phyloP scores from a whole-genome alignment of 2,797 vertebrate species.

The Urocyon cinereoargenteus region DNA sequence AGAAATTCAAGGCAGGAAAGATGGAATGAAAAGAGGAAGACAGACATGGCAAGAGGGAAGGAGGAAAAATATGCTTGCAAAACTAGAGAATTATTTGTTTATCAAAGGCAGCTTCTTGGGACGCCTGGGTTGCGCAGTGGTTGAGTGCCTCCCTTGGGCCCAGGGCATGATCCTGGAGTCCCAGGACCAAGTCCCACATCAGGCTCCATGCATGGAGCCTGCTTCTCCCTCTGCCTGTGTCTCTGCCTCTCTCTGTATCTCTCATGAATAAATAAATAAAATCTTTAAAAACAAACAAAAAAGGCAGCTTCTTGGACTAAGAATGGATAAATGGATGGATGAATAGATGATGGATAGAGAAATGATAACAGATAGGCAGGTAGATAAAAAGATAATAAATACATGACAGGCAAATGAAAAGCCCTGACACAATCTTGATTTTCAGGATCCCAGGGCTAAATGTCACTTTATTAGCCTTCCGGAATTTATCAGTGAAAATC shows the following conservation, averaged over 20 bases:
- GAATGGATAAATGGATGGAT: neutral
- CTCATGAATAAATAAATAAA: no score
- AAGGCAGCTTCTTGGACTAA: neutral
- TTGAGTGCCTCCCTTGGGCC: no score
- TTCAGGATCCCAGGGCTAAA: neutral
- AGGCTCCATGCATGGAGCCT: no score
- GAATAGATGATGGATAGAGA: neutral
- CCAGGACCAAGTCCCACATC: no score
- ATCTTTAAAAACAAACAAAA: neutral
- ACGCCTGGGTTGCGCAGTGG: no score
- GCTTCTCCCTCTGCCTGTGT: no score
- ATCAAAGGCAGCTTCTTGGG: neutral
- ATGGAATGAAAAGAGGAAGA: neutral
- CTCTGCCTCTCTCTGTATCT: no score
- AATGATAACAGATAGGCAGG: neutral
- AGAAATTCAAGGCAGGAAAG: neutral
- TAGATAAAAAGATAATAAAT: neutral
- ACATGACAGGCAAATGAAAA: neutral
- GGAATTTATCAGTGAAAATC: slow-evolving; percentile 40
- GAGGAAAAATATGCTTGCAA: neutral
- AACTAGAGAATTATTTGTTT: neutral
- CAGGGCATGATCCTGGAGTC: no score
- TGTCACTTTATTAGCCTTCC: neutral
- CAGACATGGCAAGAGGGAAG: neutral
- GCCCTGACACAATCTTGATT: neutral